A percentile compares a stretch with the other conserved stretches of the same genome.
Conservation (phyloP, 2,113 vertebrate genomes). For the Microcebus griseorufus region DNA sequence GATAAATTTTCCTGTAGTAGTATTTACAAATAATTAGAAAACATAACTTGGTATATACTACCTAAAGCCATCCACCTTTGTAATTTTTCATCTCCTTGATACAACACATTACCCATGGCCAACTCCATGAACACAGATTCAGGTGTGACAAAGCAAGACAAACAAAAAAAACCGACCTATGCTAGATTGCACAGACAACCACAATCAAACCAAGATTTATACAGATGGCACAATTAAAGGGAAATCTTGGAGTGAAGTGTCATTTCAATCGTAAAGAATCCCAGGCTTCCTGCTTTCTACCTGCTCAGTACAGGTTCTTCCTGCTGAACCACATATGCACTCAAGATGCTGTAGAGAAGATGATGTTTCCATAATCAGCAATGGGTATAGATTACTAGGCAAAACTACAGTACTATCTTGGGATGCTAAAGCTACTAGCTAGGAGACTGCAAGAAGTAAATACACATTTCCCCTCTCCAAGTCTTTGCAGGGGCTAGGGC, state of each 20-base stretch:
- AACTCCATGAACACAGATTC: background rate
- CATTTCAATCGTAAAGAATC: background rate
- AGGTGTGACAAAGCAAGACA: background rate
- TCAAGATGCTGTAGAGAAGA: background rate
- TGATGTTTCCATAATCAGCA: background rate
- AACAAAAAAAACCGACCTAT: background rate
- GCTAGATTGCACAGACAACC: background rate
- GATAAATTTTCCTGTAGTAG: background rate
- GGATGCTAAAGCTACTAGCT: background rate
- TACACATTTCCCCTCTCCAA: background rate
- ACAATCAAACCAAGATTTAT: background rate
- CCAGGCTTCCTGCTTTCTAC: background rate
- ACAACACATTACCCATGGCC: background rate
- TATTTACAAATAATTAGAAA: slow-evolving; percentile 41
- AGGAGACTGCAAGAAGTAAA: background rate
- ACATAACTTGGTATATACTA: background rate
- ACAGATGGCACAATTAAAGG: background rate
- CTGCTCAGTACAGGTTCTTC: background rate
- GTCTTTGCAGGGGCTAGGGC: background rate
- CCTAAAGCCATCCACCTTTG: background rate
- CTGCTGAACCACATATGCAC: background rate
- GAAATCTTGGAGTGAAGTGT: background rate
- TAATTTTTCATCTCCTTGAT: background rate
- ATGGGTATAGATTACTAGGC: background rate
- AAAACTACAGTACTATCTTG: background rate